A percentile compares a stretch with the other conserved stretches of the same genome.
Conservation (phyloP, 1,140 invertebrate species). For the Drosophila tsacasi region DNA sequence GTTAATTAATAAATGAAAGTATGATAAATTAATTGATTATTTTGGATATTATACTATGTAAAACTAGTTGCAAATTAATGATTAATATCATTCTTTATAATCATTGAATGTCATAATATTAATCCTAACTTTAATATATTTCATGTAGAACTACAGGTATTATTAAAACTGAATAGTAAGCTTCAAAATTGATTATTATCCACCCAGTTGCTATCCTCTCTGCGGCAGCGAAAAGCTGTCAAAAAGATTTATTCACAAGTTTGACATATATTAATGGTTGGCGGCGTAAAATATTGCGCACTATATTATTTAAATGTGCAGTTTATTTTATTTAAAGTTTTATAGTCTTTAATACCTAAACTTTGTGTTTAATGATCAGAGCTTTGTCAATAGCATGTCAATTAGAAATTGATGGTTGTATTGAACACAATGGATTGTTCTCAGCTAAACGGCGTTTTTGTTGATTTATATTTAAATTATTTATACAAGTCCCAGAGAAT, state of each 20-base stretch:
- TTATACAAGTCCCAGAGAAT: background rate
- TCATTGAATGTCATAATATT: background rate
- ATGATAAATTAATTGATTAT: background rate
- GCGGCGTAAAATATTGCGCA: conserved; percentile 60
- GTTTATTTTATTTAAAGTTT: conserved; percentile 24
- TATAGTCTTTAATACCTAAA: conserved; percentile 17
- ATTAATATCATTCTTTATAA: background rate
- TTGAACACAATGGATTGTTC: conserved; percentile 19
- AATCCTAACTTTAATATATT: no score
- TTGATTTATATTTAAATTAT: background rate
- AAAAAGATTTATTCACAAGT: conserved; percentile 63
- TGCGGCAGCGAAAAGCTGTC: conserved; percentile 54
- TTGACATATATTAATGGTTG: conserved; percentile 61
- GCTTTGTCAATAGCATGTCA: conserved; percentile 21
- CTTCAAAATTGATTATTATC: background rate
- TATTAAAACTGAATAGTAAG: background rate
- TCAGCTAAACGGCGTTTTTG: background rate
- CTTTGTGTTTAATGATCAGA: conserved; percentile 25
- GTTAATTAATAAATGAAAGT: background rate
- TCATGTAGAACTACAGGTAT: background rate
- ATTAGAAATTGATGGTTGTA: conserved; percentile 30
- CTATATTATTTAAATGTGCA: conserved; percentile 66
- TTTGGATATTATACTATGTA: background rate
- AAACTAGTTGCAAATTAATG: background rate
- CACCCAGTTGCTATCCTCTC: conserved; percentile 3